Evolutionary conservation across 2,797 vertebrate genomes (phyloP).

Genomic region (Triplophysa yarkandensis): DNA sequence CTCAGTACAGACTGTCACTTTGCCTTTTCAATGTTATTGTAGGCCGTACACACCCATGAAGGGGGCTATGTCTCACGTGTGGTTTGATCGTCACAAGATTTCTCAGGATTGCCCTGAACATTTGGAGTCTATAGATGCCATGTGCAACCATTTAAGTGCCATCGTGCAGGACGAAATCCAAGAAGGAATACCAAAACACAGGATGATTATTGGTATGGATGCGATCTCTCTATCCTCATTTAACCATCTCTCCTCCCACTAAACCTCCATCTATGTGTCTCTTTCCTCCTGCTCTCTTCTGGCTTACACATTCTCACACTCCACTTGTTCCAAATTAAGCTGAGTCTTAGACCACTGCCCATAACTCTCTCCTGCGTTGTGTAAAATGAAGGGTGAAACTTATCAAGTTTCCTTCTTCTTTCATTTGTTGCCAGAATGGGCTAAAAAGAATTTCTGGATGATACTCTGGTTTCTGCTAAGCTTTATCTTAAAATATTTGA

Average conservation of each 20-base stretch:
- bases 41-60: conserved; percentile 87
- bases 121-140: conserved; percentile 82
- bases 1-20: not conserved
- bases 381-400: conserved; percentile 64
- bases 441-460: conserved; percentile 56
- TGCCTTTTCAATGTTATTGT: conserved; percentile 42
- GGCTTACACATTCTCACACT: conserved; percentile 41
- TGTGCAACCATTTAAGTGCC: conserved; percentile 75
- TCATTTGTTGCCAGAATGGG: conserved; percentile 63
- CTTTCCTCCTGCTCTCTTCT: conserved; percentile 43
- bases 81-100: conserved; percentile 89
- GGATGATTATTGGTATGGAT: conserved; percentile 82
- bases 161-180: conserved; percentile 82
- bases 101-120: conserved; percentile 82
- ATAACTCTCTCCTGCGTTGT: conserved; percentile 55
- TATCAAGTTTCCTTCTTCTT: conserved; percentile 66
- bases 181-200: conserved; percentile 78
- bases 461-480: conserved; percentile 57
- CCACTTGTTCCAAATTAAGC: conserved; percentile 52
- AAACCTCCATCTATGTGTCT: conserved; percentile 34
- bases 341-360: conserved; percentile 43
- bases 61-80: conserved; percentile 81
- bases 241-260: conserved; percentile 21
- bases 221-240: conserved; percentile 12
- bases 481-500: conserved; percentile 61